Evolutionary conservation across 2,113 vertebrate genomes (phyloP).

Genomic region (Psophia crepitans): DNA sequence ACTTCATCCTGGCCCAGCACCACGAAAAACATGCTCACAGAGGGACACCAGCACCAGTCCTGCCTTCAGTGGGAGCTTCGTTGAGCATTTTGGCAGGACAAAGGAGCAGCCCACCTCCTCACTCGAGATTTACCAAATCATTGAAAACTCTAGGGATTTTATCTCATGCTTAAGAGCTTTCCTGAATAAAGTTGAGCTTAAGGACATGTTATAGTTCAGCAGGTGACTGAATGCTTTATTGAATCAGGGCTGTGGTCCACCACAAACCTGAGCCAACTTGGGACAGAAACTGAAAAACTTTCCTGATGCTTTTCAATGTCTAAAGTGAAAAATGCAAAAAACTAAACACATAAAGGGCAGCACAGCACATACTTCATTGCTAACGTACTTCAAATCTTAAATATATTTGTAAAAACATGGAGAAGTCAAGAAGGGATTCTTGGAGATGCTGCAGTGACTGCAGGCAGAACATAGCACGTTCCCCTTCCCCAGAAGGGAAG

Average conservation of each 20-base stretch:
- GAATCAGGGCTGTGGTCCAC: not conserved
- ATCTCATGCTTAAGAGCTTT: not conserved
- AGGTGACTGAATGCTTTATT: not conserved
- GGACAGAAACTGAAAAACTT: not conserved
- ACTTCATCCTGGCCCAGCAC: not conserved
- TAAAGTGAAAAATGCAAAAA: not conserved
- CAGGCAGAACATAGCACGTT: not conserved
- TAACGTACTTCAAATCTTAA: not conserved
- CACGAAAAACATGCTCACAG: rapidly evolving
- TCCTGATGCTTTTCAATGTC: not conserved
- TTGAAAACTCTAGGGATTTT: not conserved
- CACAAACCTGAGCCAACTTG: not conserved
- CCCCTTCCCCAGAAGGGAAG: not conserved
- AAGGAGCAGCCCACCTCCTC: not conserved
- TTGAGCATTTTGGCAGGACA: not conserved
- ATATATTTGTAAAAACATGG: not conserved
- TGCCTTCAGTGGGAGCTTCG: not conserved
- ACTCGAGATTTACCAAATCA: not conserved
- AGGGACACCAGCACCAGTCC: rapidly evolving
- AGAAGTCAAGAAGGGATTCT: not conserved
- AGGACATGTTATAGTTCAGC: not conserved
- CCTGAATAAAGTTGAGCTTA: not conserved
- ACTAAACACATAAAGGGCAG: not conserved
- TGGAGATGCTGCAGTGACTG: not conserved
- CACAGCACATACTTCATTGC: not conserved